Evolutionary conservation across 2,113 vertebrate genomes (phyloP).

Genomic region (Octodon degus): DNA sequence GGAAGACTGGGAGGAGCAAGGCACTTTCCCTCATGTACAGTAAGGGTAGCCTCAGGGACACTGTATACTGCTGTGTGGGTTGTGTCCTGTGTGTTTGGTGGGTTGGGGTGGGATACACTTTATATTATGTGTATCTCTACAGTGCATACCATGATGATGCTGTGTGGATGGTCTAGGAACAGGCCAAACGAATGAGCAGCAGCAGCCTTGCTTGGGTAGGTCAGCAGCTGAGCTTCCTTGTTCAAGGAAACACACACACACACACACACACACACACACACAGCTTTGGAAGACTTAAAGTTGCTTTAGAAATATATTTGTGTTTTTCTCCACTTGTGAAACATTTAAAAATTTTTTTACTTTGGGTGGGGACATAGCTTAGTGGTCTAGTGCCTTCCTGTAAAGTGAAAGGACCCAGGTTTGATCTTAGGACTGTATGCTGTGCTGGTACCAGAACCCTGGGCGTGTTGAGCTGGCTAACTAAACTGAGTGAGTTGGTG

Average conservation of each 20-base stretch:
- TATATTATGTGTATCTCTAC: not conserved
- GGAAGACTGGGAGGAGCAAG: not conserved
- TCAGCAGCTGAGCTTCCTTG: not conserved
- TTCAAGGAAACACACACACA: not conserved
- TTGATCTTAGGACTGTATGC: no score
- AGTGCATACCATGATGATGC: not conserved
- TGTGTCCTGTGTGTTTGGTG: not conserved
- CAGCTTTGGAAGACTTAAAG: not conserved
- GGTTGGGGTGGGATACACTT: not conserved
- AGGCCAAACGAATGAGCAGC: not conserved
- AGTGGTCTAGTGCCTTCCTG: no score
- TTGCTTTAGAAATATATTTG: not conserved
- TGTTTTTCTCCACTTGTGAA: not conserved
- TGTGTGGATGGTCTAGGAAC: not conserved
- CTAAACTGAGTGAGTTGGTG: no score
- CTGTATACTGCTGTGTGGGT: not conserved
- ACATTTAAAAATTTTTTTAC: not conserved
- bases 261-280: no score
- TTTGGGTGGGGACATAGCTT: no score
- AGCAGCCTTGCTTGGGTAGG: not conserved
- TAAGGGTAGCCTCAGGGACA: not conserved
- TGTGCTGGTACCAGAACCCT: no score
- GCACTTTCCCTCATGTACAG: not conserved
- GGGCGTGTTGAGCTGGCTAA: no score
- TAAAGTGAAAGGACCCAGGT: no score